phyloP scores from a whole-genome alignment of 2,888 invertebrate species.

The Actias luna region DNA sequence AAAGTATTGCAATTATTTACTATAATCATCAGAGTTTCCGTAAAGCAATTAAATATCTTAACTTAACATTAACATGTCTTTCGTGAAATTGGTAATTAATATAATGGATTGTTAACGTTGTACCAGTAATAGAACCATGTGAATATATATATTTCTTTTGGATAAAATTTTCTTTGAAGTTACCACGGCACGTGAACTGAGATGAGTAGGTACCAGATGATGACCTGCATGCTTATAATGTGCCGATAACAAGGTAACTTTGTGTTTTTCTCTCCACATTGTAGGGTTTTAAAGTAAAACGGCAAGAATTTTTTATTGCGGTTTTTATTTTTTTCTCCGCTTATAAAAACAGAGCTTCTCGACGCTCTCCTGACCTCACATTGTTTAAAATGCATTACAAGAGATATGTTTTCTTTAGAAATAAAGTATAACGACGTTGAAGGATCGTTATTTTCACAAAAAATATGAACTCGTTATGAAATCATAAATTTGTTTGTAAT shows the following conservation, averaged over 20 bases:
- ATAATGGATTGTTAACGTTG: neutral
- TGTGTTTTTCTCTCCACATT: constrained; percentile 11
- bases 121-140: constrained; percentile 2
- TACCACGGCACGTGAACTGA: neutral
- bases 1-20: neutral
- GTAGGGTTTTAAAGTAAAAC: constrained; percentile 20
- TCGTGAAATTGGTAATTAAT: neutral
- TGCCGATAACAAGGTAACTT: constrained; percentile 5
- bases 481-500: neutral
- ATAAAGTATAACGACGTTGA: constrained; percentile 17
- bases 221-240: constrained; percentile 41
- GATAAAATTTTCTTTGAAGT: constrained; percentile 18
- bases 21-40: neutral
- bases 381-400: constrained; percentile 34
- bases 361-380: constrained; percentile 34
- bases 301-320: constrained; percentile 35
- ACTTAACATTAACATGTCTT: neutral
- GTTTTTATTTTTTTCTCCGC: constrained; percentile 36
- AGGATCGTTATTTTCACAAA: neutral
- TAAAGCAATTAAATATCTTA: constrained; percentile 3
- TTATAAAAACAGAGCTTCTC: constrained; percentile 31
- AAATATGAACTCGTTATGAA: neutral
- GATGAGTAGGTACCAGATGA: constrained; percentile 38
- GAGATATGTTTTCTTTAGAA: constrained; percentile 32
- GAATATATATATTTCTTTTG: neutral